Evolutionary conservation across 1,140 invertebrate species (phyloP), one percentile per base, ranked within the genome.

Genomic region (Aradophagus sp.): DNA sequence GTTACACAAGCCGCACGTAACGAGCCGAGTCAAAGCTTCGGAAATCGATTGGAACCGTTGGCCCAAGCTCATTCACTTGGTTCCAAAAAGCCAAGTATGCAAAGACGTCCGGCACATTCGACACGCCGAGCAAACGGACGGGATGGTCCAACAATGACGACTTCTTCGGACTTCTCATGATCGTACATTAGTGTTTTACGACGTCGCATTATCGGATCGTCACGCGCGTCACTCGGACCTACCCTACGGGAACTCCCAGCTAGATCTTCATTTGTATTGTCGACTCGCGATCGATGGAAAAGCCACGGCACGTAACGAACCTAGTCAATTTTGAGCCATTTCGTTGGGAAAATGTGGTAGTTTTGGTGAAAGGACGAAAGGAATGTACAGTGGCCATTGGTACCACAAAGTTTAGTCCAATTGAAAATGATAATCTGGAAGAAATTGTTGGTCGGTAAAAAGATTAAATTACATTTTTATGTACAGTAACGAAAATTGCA

Each of bases 101-200:
- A 68, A 73, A 73, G 71, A 44, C 42, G 36, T 56, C 41, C 59
- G 29, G 35, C 65, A 66, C 74, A 77, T 77, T 81, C 45, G 74
- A 61, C 61, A 71, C 72, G 74, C 34, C 12, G 29, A 62, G 62
- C 53, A 56, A 73, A 72, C 26, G 11, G n/a, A 41, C 48, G 75
- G 63, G 75, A 74, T 63, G 62, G 52, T n/a, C 31, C 36, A 44
- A 75, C 73, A 76, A 74, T 73, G 16, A 76, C 12, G 53, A 45
- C 56, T 69, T 47, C 56, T 48, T 36, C 27, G 50, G 58, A 36
- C 48, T 67, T 61, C 77, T 80, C 74, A 82, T 81, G 74, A 84
- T 84, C 74, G 77, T 67, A 58, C 68, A 84, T 84, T 84, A 82
- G 82, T 80, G 76, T 81, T 83, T 84, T 80, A 82, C 78, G 62